A percentile compares a stretch with the other conserved stretches of the same genome.
Conservation (phyloP, 1,140 invertebrate species). For the Microplitis demolitor region DNA sequence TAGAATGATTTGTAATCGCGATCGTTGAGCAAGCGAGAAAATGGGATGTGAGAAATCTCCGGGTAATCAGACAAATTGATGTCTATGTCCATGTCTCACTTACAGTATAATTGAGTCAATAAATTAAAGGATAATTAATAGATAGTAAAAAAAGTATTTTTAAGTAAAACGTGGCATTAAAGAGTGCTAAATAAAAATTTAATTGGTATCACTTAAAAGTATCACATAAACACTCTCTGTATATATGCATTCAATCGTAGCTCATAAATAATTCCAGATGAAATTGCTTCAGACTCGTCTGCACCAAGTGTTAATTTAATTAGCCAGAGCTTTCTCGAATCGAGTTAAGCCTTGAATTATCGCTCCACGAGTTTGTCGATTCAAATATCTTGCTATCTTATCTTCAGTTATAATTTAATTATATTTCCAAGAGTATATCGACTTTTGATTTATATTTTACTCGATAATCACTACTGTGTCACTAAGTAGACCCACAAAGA, state of each 20-base stretch:
- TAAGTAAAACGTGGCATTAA: no score
- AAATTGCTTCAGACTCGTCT: conserved; percentile 37
- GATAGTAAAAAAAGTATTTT: no score
- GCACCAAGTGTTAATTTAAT: conserved; percentile 41
- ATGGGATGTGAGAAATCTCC: background rate
- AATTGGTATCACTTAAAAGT: background rate
- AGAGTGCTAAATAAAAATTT: no score
- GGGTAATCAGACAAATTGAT: conserved; percentile 31
- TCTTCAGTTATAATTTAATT: background rate
- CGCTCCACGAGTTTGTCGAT: background rate
- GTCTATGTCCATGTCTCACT: conserved; percentile 37
- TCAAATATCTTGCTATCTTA: conserved; percentile 12
- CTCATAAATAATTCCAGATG: conserved; percentile 41
- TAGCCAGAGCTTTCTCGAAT: conserved; percentile 16
- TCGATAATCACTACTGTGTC: background rate
- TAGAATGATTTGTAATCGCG: no score
- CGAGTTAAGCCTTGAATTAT: conserved; percentile 8
- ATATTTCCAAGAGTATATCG: background rate
- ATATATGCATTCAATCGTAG: conserved; percentile 26
- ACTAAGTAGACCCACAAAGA: background rate
- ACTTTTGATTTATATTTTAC: background rate
- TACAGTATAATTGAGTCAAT: conserved; percentile 37
- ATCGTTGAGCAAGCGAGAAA: no score
- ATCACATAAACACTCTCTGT: background rate
- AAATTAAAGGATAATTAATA: conserved; percentile 1